These are phyloP conservation scores for Metellina segmentata DNA, from an alignment of 2,888 invertebrate species.

Conservation along the genomic window DNA sequence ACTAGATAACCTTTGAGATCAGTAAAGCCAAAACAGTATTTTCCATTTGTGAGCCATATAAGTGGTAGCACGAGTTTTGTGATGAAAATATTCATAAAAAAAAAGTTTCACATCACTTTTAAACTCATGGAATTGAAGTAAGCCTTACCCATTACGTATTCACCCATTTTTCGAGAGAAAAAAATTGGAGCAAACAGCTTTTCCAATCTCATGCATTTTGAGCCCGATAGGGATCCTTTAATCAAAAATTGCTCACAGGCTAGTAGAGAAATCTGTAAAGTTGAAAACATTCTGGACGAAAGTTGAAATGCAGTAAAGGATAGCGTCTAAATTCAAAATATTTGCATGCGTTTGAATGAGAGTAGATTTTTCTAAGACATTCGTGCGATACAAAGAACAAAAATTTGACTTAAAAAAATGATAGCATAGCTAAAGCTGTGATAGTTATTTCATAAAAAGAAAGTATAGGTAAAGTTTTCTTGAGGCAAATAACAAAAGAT, in stretches of 20 bases:
- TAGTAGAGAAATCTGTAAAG: background rate
- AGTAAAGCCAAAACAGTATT: background rate
- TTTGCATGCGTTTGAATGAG: no score
- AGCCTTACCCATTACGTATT: background rate
- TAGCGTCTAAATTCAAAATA: background rate
- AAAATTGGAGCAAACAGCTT: background rate
- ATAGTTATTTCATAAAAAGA: no score
- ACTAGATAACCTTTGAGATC: background rate
- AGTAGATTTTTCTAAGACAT: no score
- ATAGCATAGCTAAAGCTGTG: no score
- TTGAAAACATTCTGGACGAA: background rate
- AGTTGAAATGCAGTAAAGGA: background rate
- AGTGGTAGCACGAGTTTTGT: background rate
- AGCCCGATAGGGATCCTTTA: background rate
- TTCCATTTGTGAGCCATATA: background rate
- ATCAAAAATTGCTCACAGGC: background rate
- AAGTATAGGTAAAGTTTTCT: background rate
- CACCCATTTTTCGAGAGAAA: background rate
- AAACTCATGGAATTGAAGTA: background rate
- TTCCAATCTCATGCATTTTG: background rate
- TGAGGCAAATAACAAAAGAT: no score
- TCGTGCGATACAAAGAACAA: no score
- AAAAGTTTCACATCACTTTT: background rate
- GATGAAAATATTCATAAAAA: background rate
- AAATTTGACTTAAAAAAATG: no score